Conservation (phyloP, 2,797 vertebrate species). For the Ceryle rudis region DNA sequence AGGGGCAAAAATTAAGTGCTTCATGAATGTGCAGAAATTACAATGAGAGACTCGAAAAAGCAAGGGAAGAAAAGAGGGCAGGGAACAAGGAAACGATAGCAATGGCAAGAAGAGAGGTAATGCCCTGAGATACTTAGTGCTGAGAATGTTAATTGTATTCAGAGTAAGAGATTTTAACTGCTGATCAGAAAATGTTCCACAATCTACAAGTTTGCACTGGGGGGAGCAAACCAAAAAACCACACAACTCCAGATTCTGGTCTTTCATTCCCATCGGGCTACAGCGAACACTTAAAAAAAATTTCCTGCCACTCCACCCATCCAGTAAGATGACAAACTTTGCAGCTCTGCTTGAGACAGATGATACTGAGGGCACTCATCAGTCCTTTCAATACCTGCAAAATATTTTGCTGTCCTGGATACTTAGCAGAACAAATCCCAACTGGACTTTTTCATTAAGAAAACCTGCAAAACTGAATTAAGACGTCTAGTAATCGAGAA, state of each 20-base stretch:
- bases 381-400: slow-evolving; percentile 28
- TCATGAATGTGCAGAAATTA: background rate
- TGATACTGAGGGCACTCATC: background rate
- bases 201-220: background rate
- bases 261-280: slow-evolving; percentile 41
- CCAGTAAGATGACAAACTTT: background rate
- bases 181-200: background rate
- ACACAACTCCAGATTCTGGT: background rate
- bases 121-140: background rate
- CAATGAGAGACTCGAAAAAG: background rate
- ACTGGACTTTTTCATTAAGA: background rate
- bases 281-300: slow-evolving; percentile 10
- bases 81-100: background rate
- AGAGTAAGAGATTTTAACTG: background rate
- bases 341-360: slow-evolving; percentile 37
- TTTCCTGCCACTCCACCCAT: slow-evolving; percentile 35
- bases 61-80: background rate
- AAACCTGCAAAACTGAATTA: background rate
- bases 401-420: slow-evolving; percentile 29
- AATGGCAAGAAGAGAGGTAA: background rate
- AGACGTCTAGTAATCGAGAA: background rate
- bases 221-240: too few species aligned
- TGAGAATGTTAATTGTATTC: background rate
- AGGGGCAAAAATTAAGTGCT: slow-evolving; percentile 12
- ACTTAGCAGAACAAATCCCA: background rate